These are phyloP conservation scores for Hormaphis cornu DNA, from an alignment of 1,140 invertebrate species.

Conservation along the genomic window DNA sequence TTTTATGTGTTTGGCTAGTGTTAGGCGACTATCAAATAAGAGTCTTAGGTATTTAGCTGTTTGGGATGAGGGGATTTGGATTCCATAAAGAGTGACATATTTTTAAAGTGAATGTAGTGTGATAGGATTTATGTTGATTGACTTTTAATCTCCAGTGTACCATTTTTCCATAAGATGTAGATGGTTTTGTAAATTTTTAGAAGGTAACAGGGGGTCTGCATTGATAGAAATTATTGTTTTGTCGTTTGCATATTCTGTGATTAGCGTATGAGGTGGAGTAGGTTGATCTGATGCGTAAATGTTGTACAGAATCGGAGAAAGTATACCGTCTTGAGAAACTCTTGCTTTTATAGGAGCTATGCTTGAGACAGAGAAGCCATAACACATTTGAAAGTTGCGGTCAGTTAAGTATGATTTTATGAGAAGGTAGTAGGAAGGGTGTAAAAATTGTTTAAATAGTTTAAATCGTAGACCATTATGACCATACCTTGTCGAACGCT, in stretches of 20 bases:
- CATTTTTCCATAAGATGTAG: constrained; percentile 34
- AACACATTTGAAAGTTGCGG: constrained; percentile 34
- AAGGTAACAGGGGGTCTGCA: constrained; percentile 22
- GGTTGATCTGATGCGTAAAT: background rate
- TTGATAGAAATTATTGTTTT: constrained; percentile 18
- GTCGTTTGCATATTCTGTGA: constrained; percentile 11
- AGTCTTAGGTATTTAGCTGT: constrained; percentile 7
- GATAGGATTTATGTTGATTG: constrained; percentile 37
- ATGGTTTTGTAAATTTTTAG: constrained; percentile 35
- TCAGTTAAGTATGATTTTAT: constrained; percentile 36
- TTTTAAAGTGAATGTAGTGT: constrained; percentile 39
- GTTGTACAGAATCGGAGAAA: constrained; percentile 1
- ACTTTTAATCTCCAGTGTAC: constrained; percentile 38
- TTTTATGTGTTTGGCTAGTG: too few species aligned
- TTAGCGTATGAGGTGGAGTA: background rate
- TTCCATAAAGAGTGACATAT: constrained; percentile 19
- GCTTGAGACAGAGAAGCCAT: background rate
- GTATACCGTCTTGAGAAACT: background rate
- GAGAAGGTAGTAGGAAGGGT: constrained; percentile 21
- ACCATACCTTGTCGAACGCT: too few species aligned
- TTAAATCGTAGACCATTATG: background rate
- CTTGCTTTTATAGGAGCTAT: constrained; percentile 8
- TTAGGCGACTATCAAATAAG: too few species aligned
- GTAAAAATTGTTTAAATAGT: constrained; percentile 36
- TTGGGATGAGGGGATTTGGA: background rate